Percentiles rank a stretch among this genome's conserved stretches.
Evolutionary conservation across 2,888 invertebrate genomes (phyloP).

Genomic region (Spatulosminthurus flaviceps): DNA sequence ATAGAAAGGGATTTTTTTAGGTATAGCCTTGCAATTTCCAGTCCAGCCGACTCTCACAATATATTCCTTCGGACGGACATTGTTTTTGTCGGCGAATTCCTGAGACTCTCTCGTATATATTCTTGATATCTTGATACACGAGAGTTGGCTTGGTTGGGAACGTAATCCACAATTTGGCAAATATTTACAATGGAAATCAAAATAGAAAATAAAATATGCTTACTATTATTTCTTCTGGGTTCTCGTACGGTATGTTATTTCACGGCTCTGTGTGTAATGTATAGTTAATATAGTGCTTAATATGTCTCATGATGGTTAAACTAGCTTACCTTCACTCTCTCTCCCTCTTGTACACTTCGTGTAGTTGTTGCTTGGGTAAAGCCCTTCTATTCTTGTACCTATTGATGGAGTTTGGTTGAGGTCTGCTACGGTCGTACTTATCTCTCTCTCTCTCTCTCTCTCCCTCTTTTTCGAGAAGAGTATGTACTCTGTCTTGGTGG

Average conservation of each 20-base stretch:
- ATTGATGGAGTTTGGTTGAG: background rate
- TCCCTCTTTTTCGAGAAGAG: background rate
- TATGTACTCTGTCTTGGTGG: background rate
- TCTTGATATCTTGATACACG: no score
- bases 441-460: conserved; percentile 1
- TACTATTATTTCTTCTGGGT: background rate
- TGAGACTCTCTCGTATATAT: background rate
- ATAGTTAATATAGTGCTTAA: conserved; percentile 21
- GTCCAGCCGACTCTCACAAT: background rate
- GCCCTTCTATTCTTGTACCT: conserved; percentile 7
- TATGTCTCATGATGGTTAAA: conserved; percentile 28
- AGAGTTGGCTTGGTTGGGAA: no score
- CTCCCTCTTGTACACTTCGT: background rate
- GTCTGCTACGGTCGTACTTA: background rate
- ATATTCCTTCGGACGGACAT: background rate
- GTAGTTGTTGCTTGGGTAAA: background rate
- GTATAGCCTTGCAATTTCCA: no score
- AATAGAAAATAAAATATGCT: conserved; percentile 13
- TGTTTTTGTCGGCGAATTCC: conserved; percentile 18
- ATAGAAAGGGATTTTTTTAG: no score
- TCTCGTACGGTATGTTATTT: conserved; percentile 18
- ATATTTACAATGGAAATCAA: conserved; percentile 18
- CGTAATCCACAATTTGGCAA: background rate
- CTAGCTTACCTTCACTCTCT: conserved; percentile 27
- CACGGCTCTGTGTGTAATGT: background rate